Evolutionary conservation across 2,113 vertebrate species (phyloP).

Genomic region (Tamias sibiricus): DNA sequence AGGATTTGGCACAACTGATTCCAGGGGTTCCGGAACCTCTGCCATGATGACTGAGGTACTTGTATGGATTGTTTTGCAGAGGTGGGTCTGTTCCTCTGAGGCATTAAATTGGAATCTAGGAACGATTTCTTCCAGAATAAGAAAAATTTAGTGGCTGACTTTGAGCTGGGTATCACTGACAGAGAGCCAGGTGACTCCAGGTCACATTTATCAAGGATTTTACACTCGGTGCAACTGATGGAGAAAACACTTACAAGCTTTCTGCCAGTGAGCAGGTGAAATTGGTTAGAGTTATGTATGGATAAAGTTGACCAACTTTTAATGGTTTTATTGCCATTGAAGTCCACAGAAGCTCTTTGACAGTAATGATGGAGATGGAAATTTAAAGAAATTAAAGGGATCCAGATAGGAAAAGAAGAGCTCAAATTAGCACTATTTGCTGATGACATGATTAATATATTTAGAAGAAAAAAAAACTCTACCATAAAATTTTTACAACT

Average conservation of each 20-base stretch:
- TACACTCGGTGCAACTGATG: not conserved
- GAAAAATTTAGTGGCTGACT: not conserved
- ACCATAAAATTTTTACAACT: too few relatives aligned
- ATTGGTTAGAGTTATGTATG: not conserved
- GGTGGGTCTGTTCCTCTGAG: not conserved
- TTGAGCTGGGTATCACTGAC: not conserved
- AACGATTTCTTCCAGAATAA: not conserved
- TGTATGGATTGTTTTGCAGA: not conserved
- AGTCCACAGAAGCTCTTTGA: not conserved
- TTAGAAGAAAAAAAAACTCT: too few relatives aligned
- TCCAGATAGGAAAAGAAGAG: too few relatives aligned
- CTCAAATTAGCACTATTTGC: too few relatives aligned
- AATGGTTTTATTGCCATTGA: not conserved
- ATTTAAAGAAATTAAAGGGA: too few relatives aligned
- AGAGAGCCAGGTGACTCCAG: not conserved
- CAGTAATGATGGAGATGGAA: not conserved
- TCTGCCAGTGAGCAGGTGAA: not conserved
- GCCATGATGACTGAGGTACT: not conserved
- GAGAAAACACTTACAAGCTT: not conserved
- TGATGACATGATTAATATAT: too few relatives aligned
- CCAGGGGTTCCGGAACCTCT: not conserved
- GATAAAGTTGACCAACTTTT: not conserved
- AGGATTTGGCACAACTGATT: not conserved
- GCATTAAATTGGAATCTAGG: not conserved
- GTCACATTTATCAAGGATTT: not conserved